phyloP scores from a whole-genome alignment of 2,888 invertebrate genomes.

The Caenorhabditis sp. region DNA sequence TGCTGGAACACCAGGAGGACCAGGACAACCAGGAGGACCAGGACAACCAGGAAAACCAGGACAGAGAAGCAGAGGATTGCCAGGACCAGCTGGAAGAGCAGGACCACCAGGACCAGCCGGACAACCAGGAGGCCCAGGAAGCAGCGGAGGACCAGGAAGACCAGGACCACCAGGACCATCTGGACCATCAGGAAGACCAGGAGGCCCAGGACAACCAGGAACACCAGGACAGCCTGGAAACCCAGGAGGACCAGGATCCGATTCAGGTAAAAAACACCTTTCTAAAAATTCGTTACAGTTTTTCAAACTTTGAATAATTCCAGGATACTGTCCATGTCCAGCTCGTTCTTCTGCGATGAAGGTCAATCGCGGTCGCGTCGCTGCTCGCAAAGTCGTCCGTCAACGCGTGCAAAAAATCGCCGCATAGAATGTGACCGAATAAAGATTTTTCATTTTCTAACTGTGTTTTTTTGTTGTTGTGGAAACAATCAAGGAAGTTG shows the following conservation, averaged over 20 bases:
- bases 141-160: constrained; percentile 19
- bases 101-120: constrained; percentile 56
- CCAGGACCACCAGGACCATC: constrained; percentile 27
- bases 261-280: constrained; percentile 10
- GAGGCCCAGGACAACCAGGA: constrained; percentile 26
- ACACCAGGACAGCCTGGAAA: constrained; percentile 34
- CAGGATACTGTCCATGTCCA: constrained; percentile 41
- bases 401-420: constrained; percentile 3
- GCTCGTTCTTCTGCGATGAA: constrained; percentile 26
- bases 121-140: constrained; percentile 41
- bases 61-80: constrained; percentile 27
- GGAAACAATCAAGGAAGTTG: too few species aligned
- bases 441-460: background rate
- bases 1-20: constrained; percentile 29
- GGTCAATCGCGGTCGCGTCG: constrained; percentile 19
- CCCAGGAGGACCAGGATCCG: constrained; percentile 28
- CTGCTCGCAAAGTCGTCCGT: constrained; percentile 8
- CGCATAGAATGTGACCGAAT: background rate
- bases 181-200: constrained; percentile 30
- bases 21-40: constrained; percentile 34
- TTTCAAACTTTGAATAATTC: too few species aligned
- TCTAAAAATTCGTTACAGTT: background rate
- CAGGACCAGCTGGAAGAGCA: constrained; percentile 48
- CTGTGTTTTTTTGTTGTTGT: background rate
- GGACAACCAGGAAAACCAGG: constrained; percentile 22